A percentile compares a stretch with the other conserved stretches of the same genome.
Conservation (phyloP, 1,140 invertebrate species). For the Monochamus saltuarius region DNA sequence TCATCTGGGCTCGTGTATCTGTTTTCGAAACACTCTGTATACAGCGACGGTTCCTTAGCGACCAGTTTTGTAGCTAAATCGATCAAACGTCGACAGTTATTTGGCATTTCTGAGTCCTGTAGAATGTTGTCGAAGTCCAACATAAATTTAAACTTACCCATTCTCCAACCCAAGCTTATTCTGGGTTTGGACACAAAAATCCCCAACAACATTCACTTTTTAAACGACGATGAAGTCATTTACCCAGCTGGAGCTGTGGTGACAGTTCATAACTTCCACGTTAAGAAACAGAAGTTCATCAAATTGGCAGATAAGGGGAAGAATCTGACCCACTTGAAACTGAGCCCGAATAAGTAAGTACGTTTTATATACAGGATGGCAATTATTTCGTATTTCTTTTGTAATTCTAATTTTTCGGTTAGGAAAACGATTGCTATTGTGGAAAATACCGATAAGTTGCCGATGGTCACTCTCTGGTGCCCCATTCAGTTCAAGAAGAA, state of each 20-base stretch:
- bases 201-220: constrained; percentile 63
- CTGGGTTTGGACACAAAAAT: constrained; percentile 63
- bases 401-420: neutral
- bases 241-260: constrained; percentile 69
- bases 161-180: constrained; percentile 56
- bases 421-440: constrained; percentile 61
- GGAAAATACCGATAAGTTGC: constrained; percentile 54
- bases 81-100: neutral
- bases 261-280: constrained; percentile 62
- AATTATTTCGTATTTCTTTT: constrained; percentile 13
- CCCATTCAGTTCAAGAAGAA: constrained; percentile 61
- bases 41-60: neutral
- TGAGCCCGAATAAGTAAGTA: constrained; percentile 67
- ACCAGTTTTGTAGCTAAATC: neutral
- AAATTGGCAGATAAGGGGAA: constrained; percentile 58
- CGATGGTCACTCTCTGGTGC: constrained; percentile 67
- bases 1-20: too few relatives aligned
- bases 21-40: too few relatives aligned
- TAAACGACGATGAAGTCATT: constrained; percentile 66
- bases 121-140: neutral
- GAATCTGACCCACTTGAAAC: constrained; percentile 58
- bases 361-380: too few relatives aligned
- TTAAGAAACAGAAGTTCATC: constrained; percentile 60
- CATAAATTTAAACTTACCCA: constrained; percentile 28
- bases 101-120: neutral